These are phyloP conservation scores for Tylochromis polylepis DNA, from an alignment of 2,113 vertebrate species.

Conservation along the genomic window DNA sequence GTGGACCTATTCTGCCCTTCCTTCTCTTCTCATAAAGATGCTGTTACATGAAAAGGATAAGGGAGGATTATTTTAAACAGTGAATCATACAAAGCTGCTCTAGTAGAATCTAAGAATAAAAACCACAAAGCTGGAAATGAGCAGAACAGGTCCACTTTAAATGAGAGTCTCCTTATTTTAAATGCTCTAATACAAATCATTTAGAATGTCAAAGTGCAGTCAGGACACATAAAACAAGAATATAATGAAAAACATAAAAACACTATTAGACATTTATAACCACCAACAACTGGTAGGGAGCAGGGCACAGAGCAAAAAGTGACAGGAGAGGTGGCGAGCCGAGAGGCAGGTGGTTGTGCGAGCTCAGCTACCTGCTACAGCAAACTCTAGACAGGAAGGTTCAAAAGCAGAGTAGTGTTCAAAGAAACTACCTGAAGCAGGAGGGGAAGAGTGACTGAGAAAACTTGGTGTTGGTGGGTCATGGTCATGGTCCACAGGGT, in stretches of 20 bases:
- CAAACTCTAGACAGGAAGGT: neutral
- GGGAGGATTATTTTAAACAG: neutral
- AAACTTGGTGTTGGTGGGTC: neutral
- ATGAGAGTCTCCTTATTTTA: neutral
- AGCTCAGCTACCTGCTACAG: neutral
- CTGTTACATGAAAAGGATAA: neutral
- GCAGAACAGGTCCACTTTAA: neutral
- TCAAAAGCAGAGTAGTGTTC: neutral
- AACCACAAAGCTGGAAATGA: neutral
- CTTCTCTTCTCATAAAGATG: neutral
- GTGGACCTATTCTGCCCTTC: neutral
- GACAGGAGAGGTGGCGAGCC: neutral
- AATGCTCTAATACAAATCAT: neutral
- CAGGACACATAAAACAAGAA: neutral
- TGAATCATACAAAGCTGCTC: neutral
- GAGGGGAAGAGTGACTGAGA: neutral
- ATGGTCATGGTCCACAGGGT: neutral
- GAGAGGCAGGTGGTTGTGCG: neutral
- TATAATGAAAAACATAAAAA: conserved; percentile 24
- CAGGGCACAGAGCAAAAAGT: neutral
- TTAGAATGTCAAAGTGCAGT: neutral
- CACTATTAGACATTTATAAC: neutral
- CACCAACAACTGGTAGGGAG: neutral
- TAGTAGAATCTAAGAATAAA: neutral
- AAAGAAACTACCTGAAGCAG: neutral